Percentiles rank a stretch among this genome's conserved stretches.
phyloP scores from a whole-genome alignment of 2,113 vertebrate genomes.

The Oriolus oriolus region DNA sequence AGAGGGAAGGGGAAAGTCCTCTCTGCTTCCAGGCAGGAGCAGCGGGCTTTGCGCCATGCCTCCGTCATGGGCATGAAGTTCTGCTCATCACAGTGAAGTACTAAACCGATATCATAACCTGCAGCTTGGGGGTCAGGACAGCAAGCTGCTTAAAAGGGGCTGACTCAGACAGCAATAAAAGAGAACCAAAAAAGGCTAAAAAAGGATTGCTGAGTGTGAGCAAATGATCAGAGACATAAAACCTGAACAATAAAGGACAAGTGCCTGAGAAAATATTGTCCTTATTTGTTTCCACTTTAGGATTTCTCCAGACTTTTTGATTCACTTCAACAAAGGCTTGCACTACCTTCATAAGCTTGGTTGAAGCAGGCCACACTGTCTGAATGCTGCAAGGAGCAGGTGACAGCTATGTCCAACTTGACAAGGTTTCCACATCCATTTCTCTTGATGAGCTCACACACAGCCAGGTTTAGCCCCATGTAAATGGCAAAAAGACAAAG shows the following conservation, averaged over 20 bases:
- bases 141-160: not conserved
- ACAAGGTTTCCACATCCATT: not conserved
- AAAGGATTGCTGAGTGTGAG: not conserved
- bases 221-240: not conserved
- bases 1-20: not conserved
- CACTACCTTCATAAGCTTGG: not conserved
- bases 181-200: not conserved
- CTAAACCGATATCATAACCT: not conserved
- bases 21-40: not conserved
- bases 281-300: not conserved
- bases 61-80: not conserved
- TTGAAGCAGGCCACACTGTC: not conserved
- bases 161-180: not conserved
- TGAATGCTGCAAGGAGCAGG: not conserved
- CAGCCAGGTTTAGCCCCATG: not conserved
- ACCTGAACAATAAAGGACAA: not conserved
- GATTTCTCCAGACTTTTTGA: not conserved
- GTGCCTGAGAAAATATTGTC: not conserved
- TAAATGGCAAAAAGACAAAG: not conserved
- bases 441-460: not conserved
- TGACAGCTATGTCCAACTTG: not conserved
- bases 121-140: not conserved
- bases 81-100: not conserved
- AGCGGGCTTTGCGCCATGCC: not conserved
- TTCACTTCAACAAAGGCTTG: not conserved